phyloP scores from a whole-genome alignment of 2,888 invertebrate genomes.

The Chloromyia formosa region DNA sequence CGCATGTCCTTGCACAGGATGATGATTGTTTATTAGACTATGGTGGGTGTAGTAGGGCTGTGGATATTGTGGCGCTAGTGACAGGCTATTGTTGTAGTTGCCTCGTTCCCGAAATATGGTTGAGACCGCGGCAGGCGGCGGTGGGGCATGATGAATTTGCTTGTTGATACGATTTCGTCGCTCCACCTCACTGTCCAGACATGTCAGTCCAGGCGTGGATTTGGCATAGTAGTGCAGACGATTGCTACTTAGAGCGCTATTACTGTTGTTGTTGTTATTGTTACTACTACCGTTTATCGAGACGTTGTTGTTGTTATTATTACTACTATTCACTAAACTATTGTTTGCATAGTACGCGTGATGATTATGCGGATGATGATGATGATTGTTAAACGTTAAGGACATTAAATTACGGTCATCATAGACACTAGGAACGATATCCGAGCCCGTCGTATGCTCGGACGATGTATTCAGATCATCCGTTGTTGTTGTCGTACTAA shows the following conservation, averaged over 20 bases:
- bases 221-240: slow-evolving; percentile 49
- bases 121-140: slow-evolving; percentile 54
- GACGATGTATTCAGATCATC: slow-evolving; percentile 52
- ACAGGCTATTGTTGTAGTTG: slow-evolving; percentile 53
- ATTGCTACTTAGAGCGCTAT: slow-evolving; percentile 52
- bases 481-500: slow-evolving; percentile 34
- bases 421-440: slow-evolving; percentile 48
- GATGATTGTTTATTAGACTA: slow-evolving; percentile 53
- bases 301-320: slow-evolving; percentile 43
- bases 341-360: slow-evolving; percentile 50
- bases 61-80: slow-evolving; percentile 53
- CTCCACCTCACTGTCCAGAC: slow-evolving; percentile 61
- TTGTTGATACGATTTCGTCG: slow-evolving; percentile 62
- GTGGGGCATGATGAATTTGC: slow-evolving; percentile 56
- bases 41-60: slow-evolving; percentile 57
- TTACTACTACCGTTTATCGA: slow-evolving; percentile 50
- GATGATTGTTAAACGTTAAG: slow-evolving; percentile 47
- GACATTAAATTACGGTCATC: slow-evolving; percentile 50
- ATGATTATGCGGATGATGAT: slow-evolving; percentile 52
- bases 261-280: slow-evolving; percentile 51
- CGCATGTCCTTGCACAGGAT: slow-evolving; percentile 45
- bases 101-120: slow-evolving; percentile 60
- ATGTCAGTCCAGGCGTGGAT: slow-evolving; percentile 46
- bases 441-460: slow-evolving; percentile 48
- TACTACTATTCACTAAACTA: slow-evolving; percentile 41